Conservation (phyloP, 2,888 invertebrate genomes). For the Abscondita cerata region DNA sequence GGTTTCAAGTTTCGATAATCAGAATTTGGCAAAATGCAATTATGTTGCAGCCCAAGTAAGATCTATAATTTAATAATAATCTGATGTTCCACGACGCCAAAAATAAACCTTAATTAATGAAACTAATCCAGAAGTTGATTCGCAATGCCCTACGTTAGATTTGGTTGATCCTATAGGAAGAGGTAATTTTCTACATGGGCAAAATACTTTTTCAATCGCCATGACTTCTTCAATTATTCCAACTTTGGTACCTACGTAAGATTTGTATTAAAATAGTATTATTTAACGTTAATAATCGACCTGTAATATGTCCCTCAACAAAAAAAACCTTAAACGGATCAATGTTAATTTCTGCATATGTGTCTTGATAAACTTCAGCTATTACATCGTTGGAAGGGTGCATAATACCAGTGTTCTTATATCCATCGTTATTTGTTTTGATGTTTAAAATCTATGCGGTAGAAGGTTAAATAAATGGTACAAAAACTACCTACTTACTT, state of each 20-base stretch:
- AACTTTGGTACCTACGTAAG: constrained; percentile 65
- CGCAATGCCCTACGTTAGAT: constrained; percentile 89
- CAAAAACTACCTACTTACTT: too few species aligned
- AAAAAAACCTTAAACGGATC: constrained; percentile 73
- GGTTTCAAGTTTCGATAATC: too few species aligned
- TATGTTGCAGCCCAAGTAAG: constrained; percentile 72
- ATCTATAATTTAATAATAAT: too few species aligned
- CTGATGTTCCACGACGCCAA: too few species aligned
- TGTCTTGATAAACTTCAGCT: constrained; percentile 53
- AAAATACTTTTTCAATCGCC: constrained; percentile 81
- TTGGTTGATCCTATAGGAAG: constrained; percentile 87
- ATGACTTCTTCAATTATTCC: constrained; percentile 90
- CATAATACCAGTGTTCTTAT: constrained; percentile 36
- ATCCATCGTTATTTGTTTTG: constrained; percentile 32
- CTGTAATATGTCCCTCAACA: constrained; percentile 83
- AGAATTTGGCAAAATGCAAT: constrained; percentile 76
- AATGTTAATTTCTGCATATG: constrained; percentile 68
- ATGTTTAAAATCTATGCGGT: constrained; percentile 25
- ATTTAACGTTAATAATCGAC: too few species aligned
- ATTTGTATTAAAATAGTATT: too few species aligned
- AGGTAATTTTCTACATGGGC: constrained; percentile 72
- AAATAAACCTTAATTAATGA: constrained; percentile 74
- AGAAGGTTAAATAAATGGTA: too few species aligned
- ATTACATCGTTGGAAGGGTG: constrained; percentile 59
- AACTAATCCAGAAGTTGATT: constrained; percentile 81